Conservation (phyloP, 2,113 vertebrate species). For the Ameiurus melas region DNA sequence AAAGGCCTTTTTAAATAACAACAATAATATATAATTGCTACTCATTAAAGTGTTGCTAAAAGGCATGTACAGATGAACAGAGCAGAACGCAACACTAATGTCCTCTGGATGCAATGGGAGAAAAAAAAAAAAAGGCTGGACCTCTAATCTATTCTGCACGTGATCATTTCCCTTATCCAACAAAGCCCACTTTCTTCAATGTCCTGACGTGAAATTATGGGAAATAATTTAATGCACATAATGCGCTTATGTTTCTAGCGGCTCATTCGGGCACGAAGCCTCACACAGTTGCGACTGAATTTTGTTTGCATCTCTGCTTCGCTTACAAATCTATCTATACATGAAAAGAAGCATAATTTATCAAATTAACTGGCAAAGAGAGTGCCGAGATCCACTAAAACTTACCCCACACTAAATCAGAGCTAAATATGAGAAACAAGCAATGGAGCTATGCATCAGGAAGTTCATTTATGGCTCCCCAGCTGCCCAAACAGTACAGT, state of each 20-base stretch:
- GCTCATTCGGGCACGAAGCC: background rate
- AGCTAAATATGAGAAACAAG: background rate
- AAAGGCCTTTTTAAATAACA: slow-evolving; percentile 10
- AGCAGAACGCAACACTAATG: background rate
- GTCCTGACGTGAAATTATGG: background rate
- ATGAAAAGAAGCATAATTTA: background rate
- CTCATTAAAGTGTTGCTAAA: background rate
- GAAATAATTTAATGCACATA: background rate
- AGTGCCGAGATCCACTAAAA: background rate
- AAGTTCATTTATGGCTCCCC: background rate
- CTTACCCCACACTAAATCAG: background rate
- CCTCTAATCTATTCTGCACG: background rate
- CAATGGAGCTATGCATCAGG: background rate
- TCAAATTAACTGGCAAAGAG: background rate
- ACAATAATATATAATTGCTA: slow-evolving; percentile 7
- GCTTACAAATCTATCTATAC: background rate
- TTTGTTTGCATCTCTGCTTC: background rate
- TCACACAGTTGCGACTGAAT: background rate
- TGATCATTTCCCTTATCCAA: background rate
- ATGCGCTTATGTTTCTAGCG: background rate
- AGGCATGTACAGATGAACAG: background rate
- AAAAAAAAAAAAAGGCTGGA: background rate
- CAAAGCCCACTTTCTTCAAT: slow-evolving; percentile 14
- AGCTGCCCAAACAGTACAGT: background rate
- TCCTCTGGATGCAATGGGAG: background rate